Percentiles rank a stretch among this genome's conserved stretches.
Evolutionary conservation across 1,140 invertebrate species (phyloP).

Genomic region (Carcinoscorpius rotundicauda): DNA sequence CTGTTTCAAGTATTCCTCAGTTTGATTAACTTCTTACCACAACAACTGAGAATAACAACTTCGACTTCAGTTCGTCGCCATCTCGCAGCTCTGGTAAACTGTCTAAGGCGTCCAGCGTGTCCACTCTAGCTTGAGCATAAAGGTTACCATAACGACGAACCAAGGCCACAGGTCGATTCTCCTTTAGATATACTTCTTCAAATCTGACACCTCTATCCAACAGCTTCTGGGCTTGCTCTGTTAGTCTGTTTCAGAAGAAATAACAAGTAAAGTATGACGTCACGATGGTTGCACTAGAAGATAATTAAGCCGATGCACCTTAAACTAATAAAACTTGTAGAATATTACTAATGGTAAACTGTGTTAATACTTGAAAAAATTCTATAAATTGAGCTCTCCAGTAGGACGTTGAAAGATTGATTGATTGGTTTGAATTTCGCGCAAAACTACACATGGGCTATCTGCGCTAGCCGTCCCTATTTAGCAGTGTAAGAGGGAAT

Average conservation of each 20-base stretch:
- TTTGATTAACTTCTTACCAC: conserved; percentile 55
- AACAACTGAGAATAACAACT: conserved; percentile 86
- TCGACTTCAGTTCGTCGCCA: conserved; percentile 75
- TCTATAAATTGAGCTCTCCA: too few relatives aligned
- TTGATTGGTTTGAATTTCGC: too few relatives aligned
- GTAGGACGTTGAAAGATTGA: too few relatives aligned
- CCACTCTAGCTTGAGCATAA: conserved; percentile 68
- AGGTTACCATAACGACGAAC: conserved; percentile 67
- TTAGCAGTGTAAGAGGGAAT: too few relatives aligned
- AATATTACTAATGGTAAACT: too few relatives aligned
- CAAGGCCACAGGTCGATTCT: conserved; percentile 38
- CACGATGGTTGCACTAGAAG: background rate
- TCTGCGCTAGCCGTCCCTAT: too few relatives aligned
- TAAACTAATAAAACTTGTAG: too few relatives aligned
- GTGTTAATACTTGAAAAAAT: too few relatives aligned
- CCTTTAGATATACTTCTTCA: conserved; percentile 32
- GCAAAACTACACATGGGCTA: too few relatives aligned
- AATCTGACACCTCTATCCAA: conserved; percentile 28
- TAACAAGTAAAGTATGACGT: conserved; percentile 3
- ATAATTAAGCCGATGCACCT: too few relatives aligned
- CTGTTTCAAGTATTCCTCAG: background rate
- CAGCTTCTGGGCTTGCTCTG: conserved; percentile 33
- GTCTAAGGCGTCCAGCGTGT: conserved; percentile 71
- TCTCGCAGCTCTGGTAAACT: conserved; percentile 58
- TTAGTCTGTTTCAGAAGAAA: conserved; percentile 26